Base-by-base conservation (phyloP, 2,797 vertebrate species). In the Melanotaenia boesemani region DNA sequence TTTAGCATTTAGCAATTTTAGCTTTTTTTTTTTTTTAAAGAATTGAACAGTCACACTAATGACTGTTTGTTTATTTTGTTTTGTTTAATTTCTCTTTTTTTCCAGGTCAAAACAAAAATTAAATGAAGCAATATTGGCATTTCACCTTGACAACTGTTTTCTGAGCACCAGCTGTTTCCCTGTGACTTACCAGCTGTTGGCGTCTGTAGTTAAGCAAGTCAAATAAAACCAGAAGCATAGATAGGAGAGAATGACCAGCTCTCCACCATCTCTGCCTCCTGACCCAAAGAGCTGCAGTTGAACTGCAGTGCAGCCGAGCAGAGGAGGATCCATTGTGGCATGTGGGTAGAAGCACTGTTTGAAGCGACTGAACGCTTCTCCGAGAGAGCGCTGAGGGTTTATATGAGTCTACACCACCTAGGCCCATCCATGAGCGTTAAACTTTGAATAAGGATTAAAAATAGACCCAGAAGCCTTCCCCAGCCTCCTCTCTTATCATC, bases 371-470 rank as follows among this genome's bases (percentile, higher is more conserved):
- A 77, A 56, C 0, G 10, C 36, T 1, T 56, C 59, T 13, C 55
- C 22, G 30, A 41, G 69, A 67, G 64, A 66, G 28, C 16, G 20
- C 67, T 3, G 39, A 77, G 63, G 54, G 55, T 74, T 82, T 60
- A 74, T 66, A 73, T 1, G 44, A 57, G 71, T 68, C 66, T 66
- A 36, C 72, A 79, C 34, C 63, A 59, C 48, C 50, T 3, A 41
- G 63, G 59, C 34, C 36, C 66, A 55, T 72, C 59, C 59, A 65
- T 0, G 30, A 39, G 63, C 76, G 70, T 76, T 67, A 76, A 80
- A 77, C 74, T 73, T 57, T 72, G 46, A 79, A 62, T 32, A 57
- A 70, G 26, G 74, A 68, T 83, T 75, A 83, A 76, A 86, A 82
- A 83, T 77, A 77, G 74, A 83, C 56, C 61, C 34, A 4, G 67